Evolutionary conservation across 1,140 invertebrate species (phyloP).

Genomic region (Parasteatoda tepidariorum): DNA sequence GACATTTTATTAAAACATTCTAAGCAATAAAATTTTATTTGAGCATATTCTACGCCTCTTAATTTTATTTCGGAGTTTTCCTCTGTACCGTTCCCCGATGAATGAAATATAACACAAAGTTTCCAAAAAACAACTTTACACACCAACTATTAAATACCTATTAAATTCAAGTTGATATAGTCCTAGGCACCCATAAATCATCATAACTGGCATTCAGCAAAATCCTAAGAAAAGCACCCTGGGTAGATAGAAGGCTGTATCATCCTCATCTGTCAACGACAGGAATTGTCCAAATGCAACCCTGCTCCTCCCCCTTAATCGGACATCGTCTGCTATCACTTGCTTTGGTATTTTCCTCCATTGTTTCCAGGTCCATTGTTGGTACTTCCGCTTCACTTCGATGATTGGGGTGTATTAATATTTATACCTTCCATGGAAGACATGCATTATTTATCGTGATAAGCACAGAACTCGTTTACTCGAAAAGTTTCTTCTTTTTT

Average conservation of each 20-base stretch:
- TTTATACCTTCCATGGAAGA: background rate
- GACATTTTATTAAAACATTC: no score
- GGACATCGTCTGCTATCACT: background rate
- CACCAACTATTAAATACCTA: background rate
- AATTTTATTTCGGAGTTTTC: no score
- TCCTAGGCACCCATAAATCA: background rate
- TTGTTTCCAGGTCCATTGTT: background rate
- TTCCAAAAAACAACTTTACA: background rate
- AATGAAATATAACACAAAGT: no score
- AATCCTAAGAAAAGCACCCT: background rate
- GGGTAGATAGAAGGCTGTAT: background rate
- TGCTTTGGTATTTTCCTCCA: background rate
- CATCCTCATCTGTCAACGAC: background rate
- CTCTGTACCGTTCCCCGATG: no score
- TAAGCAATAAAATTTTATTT: no score
- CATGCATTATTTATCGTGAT: background rate
- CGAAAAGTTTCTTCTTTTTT: background rate
- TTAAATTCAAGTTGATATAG: background rate
- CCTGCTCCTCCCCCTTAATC: background rate
- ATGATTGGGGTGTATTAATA: background rate
- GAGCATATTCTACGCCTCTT: no score
- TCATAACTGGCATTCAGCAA: background rate
- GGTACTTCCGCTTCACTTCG: background rate
- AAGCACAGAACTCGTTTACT: background rate
- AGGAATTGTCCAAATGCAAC: background rate